Evolutionary conservation across 2,797 vertebrate species (phyloP).

Genomic region (Betta splendens): DNA sequence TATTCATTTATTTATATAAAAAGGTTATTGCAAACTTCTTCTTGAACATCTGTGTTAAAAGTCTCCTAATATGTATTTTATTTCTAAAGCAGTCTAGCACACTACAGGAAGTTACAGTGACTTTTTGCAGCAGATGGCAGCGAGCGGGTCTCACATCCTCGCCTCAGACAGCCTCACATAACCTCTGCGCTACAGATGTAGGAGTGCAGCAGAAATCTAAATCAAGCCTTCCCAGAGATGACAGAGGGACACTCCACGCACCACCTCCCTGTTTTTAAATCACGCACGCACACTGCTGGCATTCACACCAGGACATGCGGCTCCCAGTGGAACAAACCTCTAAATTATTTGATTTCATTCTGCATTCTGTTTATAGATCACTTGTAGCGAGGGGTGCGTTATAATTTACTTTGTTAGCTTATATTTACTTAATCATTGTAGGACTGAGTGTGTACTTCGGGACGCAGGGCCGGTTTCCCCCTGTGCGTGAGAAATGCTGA

Average conservation of each 20-base stretch:
- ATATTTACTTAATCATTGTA: neutral
- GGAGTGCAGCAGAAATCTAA: conserved; percentile 24
- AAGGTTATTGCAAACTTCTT: conserved; percentile 9
- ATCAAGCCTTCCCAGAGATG: conserved; percentile 18
- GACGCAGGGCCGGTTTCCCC: neutral
- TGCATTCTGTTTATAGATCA: neutral
- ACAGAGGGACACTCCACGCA: conserved; percentile 2
- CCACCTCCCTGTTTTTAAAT: conserved; percentile 7
- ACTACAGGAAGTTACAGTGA: conserved; percentile 11
- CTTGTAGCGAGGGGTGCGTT: neutral
- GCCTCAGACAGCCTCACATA: too few species aligned
- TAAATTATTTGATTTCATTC: neutral
- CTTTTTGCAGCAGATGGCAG: conserved; percentile 1
- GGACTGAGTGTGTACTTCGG: neutral
- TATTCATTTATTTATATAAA: too few species aligned
- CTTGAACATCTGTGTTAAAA: too few species aligned
- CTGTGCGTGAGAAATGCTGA: neutral
- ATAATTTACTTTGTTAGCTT: neutral
- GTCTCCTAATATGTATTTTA: too few species aligned
- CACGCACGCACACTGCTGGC: neutral
- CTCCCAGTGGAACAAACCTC: neutral
- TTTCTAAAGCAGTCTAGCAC: too few species aligned
- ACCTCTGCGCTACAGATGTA: conserved; percentile 19
- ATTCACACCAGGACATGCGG: conserved; percentile 1
- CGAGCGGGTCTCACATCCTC: too few species aligned